Evolutionary conservation across 2,888 invertebrate species (phyloP).

Genomic region (Leptinotarsa haldemani): DNA sequence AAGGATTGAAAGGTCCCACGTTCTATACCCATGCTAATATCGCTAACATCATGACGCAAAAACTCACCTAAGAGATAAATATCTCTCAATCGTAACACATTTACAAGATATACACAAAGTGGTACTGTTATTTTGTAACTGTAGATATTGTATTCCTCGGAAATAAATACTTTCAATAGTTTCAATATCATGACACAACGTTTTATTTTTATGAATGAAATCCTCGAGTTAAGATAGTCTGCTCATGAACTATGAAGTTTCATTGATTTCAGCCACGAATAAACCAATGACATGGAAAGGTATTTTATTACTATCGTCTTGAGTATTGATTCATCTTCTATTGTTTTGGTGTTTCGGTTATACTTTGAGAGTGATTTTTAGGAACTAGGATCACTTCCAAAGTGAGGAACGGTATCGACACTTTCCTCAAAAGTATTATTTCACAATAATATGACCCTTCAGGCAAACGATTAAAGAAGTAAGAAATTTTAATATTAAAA

Average conservation of each 20-base stretch:
- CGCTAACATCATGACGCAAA: background rate
- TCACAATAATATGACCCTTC: too few relatives aligned
- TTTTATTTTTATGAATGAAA: background rate
- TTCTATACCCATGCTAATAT: background rate
- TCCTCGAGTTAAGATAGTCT: background rate
- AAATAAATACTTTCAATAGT: slow-evolving; percentile 9
- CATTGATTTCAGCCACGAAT: background rate
- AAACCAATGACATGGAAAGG: background rate
- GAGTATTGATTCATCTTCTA: background rate
- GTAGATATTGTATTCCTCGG: slow-evolving; percentile 3
- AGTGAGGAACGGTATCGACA: too few relatives aligned
- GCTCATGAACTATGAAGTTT: slow-evolving; percentile 5
- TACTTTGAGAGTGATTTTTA: too few relatives aligned
- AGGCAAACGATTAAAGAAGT: too few relatives aligned
- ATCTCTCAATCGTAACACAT: background rate
- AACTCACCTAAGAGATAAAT: background rate
- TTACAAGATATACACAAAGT: slow-evolving; percentile 4
- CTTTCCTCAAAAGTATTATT: too few relatives aligned
- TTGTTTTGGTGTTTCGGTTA: too few relatives aligned
- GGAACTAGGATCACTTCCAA: too few relatives aligned
- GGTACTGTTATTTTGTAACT: slow-evolving; percentile 1
- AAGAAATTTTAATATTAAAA: too few relatives aligned
- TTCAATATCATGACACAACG: background rate
- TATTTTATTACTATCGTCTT: background rate
- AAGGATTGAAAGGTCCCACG: background rate